A percentile compares a stretch with the other conserved stretches of the same genome.
Conservation (phyloP, 2,797 vertebrate genomes). For the Vultur gryphus region DNA sequence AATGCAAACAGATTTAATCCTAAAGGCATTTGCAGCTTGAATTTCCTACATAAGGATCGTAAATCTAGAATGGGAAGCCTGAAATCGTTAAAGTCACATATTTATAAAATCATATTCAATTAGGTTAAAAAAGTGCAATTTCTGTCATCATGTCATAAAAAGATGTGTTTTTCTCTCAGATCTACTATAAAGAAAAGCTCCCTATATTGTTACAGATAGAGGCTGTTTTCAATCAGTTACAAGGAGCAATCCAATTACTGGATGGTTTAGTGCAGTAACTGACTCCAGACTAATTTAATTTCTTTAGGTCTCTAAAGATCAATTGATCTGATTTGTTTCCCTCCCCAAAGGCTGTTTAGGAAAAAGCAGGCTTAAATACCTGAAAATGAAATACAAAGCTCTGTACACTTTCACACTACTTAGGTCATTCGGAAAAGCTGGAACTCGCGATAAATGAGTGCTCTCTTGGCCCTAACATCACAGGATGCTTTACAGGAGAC, state of each 20-base stretch:
- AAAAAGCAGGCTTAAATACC: constrained; percentile 79
- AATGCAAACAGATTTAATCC: constrained; percentile 4
- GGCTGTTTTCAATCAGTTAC: constrained; percentile 98
- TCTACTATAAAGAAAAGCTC: constrained; percentile 76
- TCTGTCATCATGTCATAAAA: constrained; percentile 99
- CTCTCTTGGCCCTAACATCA: constrained; percentile 31
- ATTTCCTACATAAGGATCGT: constrained; percentile 67
- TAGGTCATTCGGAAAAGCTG: constrained; percentile 66
- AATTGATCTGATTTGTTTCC: constrained; percentile 99
- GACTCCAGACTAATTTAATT: constrained; percentile 99
- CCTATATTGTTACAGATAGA: constrained; percentile 82
- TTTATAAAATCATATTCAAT: constrained; percentile 91
- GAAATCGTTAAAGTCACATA: constrained; percentile 87
- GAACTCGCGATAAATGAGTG: constrained; percentile 1
- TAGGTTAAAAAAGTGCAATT: constrained; percentile 96
- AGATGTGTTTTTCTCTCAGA: constrained; percentile 94
- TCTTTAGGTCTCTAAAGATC: constrained; percentile 96
- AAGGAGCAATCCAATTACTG: constrained; percentile 94
- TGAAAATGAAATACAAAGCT: constrained; percentile 80
- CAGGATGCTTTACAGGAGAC: not conserved
- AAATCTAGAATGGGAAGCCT: constrained; percentile 79
- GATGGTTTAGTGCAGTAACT: constrained; percentile 97
- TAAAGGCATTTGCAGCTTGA: constrained; percentile 45
- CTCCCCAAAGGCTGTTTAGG: constrained; percentile 85
- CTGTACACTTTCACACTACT: constrained; percentile 73